Conservation (phyloP, 2,113 vertebrate genomes). For the Dasyornis broadbenti region DNA sequence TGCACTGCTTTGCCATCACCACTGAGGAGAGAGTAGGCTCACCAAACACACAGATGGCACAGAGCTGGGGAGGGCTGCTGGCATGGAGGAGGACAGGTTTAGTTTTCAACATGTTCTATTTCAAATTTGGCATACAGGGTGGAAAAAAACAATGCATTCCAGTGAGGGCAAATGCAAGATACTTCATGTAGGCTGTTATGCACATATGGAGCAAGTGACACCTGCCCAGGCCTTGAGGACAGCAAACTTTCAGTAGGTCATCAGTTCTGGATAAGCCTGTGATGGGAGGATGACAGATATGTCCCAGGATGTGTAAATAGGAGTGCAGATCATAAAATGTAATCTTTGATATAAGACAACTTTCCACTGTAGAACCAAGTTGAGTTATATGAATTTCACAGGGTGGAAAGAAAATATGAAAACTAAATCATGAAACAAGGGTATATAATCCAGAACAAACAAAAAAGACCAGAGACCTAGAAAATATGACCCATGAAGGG, state of each 20-base stretch:
- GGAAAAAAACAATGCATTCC: not conserved
- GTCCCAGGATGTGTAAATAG: not conserved
- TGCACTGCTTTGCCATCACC: not conserved
- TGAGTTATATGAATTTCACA: not conserved
- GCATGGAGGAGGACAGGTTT: slow-evolving; percentile 12
- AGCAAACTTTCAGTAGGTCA: not conserved
- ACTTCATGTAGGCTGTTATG: not conserved
- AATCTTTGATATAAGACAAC: not conserved
- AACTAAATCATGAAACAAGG: not conserved
- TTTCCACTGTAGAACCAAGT: not conserved
- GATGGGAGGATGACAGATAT: not conserved
- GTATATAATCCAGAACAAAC: not conserved
- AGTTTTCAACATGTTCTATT: slow-evolving; percentile 19
- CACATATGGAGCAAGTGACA: not conserved
- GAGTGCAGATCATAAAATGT: not conserved
- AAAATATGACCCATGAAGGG: not conserved
- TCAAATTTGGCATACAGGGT: not conserved
- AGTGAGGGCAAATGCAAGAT: not conserved
- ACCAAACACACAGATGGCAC: not conserved
- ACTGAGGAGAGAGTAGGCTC: not conserved
- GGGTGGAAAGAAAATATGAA: not conserved
- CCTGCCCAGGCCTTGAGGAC: not conserved
- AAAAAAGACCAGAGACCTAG: not conserved
- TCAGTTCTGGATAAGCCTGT: not conserved
- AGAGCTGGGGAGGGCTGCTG: not conserved